Base-by-base conservation (phyloP, 1,140 invertebrate species). In the Drosophila repletoides region DNA sequence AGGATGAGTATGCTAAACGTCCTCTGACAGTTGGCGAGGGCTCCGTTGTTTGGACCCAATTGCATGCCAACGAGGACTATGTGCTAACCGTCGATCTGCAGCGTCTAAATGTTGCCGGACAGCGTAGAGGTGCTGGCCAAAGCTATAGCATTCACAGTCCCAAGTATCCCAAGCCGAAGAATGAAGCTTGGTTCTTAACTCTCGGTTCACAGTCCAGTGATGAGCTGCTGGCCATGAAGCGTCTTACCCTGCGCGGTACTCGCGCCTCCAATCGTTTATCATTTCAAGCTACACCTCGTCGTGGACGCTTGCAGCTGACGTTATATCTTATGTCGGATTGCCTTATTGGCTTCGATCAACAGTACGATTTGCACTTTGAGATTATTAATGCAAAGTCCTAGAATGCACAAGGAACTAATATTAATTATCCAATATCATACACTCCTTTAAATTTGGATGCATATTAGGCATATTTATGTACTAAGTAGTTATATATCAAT, bases 301-400 rank as follows among this genome's bases (percentile, higher is more conserved):
- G 90, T 94, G 96, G 97, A 19, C 92, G 93, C 6, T 91, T 94
- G 9, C 94, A 95, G 40, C 93, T 97, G 67, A 96, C 95, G 0
- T 76, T 99, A 9, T 99, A 97, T 86, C 88, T 99, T 6, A 94
- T 99, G 91, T 98, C 97, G 49, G 98, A 99, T 91, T 96, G 95
- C 46, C 98, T 99, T 86, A 91, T 99, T 19, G 98, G 97, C 14
- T 91, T 99, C 5, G 98, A 99, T 92, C 98, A 99, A 86, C 97
- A 99, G 88, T 99, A 97, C 81, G 92, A 94, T 65, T 87, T 96
- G 33, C 90, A 93, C 49, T 88, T 95, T 56, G 93, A 95, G 75
- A 90, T 95, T n/a, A 88, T 92, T 9, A 91, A 92, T 59, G 90
- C 92, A 2, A 83, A 88, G 10, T 29, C 45, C 9, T 83, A 67